Evolutionary conservation across 2,888 invertebrate species (phyloP).

Genomic region (Diarsia brunnea): DNA sequence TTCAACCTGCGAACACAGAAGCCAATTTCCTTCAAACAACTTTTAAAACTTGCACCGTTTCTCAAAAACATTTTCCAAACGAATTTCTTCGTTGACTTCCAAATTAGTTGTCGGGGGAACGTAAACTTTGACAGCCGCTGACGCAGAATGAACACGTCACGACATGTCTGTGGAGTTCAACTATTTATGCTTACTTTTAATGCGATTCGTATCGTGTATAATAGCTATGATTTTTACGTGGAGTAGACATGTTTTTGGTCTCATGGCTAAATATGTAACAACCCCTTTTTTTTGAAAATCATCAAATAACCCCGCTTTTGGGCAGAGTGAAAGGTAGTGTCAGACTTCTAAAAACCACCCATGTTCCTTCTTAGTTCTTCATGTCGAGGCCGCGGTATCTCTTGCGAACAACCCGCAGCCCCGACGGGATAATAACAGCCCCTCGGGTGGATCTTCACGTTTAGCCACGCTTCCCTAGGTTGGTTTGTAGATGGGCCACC

Average conservation of each 20-base stretch:
- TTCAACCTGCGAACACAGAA: constrained; percentile 41
- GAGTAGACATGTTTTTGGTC: neutral
- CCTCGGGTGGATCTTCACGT: too few relatives aligned
- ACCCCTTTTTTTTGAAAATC: too few relatives aligned
- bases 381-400: too few relatives aligned
- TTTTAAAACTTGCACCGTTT: constrained; percentile 47
- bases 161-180: constrained; percentile 38
- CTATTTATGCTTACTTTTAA: constrained; percentile 41
- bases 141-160: constrained; percentile 56
- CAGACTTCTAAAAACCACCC: too few relatives aligned
- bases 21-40: constrained; percentile 52
- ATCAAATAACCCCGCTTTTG: too few relatives aligned
- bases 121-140: constrained; percentile 61
- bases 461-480: too few relatives aligned
- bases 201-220: constrained; percentile 38
- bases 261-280: too few relatives aligned
- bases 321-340: too few relatives aligned
- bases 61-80: constrained; percentile 54
- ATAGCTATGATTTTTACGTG: constrained; percentile 1
- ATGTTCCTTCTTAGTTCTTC: too few relatives aligned
- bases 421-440: too few relatives aligned
- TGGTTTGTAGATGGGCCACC: too few relatives aligned
- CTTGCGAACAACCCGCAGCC: too few relatives aligned
- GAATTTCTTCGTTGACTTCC: constrained; percentile 57
- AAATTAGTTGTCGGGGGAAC: constrained; percentile 52